Base-by-base conservation (phyloP, 2,888 invertebrate species). In the Antheraea assamensis region DNA sequence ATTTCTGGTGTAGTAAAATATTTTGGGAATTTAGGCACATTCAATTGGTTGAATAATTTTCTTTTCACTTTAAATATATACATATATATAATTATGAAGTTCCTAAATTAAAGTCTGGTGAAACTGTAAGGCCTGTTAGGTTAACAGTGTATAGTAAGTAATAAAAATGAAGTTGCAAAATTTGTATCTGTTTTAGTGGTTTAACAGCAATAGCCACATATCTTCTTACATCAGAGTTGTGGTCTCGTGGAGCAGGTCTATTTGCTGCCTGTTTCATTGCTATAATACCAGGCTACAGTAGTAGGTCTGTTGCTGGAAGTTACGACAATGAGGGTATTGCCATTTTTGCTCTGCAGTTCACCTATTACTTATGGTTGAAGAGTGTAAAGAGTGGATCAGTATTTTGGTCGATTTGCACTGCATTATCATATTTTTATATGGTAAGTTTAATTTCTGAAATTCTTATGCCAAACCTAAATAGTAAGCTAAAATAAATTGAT, bases 291-390 rank as follows among this genome's bases (percentile, higher is more conserved):
- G 99, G 99, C 74, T 99, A 99, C 92, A 99, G 99, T 81, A 99
- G 99, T 86, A 96, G 99, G 76, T 99, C 99, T 0, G 99, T 99
- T 21, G 99, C 99, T 52, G 99, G 99, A 42, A 99, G 99, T 85
- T 99, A 99, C 89, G 99, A 99, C 88, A 99, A 99, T 94, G 99
- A 99, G 94, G 99, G 99, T 78, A 99, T 99, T 87, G 99, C 99
- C 73, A 99, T 99, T 84, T 99, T 99, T 95, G 99, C 99, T 2
- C 95, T 99, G 73, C 99, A 99, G 95, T 98, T 99, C 88, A 99
- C 99, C 2, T 99, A 99, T 89, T 99, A 97, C 88, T 95, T 99
- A 71, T 99, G 99, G 99, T 97, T 99, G 71, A 99, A 99, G 89
- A 97, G 99, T 74, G 97, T 99, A 10, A 99, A 99, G 92, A 99